Base-by-base conservation (phyloP, 2,888 invertebrate genomes). In the Rhyacophila evoluta region DNA sequence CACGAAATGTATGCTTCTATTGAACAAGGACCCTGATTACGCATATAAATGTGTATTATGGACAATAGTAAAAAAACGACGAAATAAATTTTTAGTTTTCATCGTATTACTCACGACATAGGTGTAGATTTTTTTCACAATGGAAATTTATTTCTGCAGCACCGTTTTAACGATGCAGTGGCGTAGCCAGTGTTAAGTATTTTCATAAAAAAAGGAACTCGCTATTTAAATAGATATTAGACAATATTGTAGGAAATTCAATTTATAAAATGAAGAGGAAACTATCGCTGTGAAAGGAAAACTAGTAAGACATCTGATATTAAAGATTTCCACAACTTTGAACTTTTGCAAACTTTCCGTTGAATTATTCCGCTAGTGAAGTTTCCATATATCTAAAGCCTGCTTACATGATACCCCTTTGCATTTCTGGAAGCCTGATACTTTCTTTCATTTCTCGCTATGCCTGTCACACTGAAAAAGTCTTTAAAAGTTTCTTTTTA, bases 401-500 rank as follows among this genome's bases (percentile, higher is more conserved):
- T 73, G 67, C 10, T 38, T 19, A 55, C 38, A 41, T 19, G 75
- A 39, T 37, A 70, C 70, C 39, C 75, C 67, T 79, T 79, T 79
- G 79, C 79, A 72, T 79, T 77, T 77, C 74, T 72, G 70, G 70
- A 55, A 75, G 38, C 75, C 75, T 70, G 69, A 12, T 70, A 70
- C 75, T 72, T 70, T 79, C 76, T 76, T 76, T 76, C 41, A 76
- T 79, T 77, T 74, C 77, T 79, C 77, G 39, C 15, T 37, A 28
- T 39, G 36, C 37, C 29, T 72, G 79, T 79, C 77, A 72, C 76
- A 37, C 68, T 72, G 72, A 55, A 67, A 74, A 79, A 79, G 77
- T 79, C 77, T 79, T 77, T 77, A 71, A 79, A 79, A 79, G 36
- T 79, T 79, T 77, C 74, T 69, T 74, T 74, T 74, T 74, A 77